phyloP scores from a whole-genome alignment of 2,113 vertebrate genomes.

The Propithecus coquereli region DNA sequence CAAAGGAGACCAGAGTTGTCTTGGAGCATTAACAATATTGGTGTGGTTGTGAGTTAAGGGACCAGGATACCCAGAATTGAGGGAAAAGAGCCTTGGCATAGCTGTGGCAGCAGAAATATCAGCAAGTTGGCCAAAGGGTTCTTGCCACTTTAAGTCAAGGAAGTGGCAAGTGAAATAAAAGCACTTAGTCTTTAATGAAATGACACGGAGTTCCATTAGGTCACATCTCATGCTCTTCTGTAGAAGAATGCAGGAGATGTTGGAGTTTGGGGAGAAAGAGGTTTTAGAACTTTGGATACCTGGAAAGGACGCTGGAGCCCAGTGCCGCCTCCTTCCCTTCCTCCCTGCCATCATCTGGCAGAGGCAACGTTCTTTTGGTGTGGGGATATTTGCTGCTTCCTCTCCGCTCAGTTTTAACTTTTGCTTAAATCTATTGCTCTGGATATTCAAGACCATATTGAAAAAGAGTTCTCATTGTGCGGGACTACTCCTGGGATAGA shows the following conservation, averaged over 20 bases:
- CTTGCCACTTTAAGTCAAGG: background rate
- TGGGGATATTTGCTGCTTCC: background rate
- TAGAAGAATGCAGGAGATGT: background rate
- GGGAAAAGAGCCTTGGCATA: background rate
- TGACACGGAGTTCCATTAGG: background rate
- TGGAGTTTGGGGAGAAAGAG: background rate
- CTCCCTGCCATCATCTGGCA: fast-evolving
- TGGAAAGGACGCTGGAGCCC: background rate
- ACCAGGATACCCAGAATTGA: background rate
- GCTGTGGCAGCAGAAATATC: background rate
- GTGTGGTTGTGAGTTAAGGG: background rate
- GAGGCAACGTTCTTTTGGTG: background rate
- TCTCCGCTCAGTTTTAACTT: background rate
- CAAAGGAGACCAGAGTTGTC: background rate
- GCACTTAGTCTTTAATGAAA: background rate
- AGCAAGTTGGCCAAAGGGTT: background rate
- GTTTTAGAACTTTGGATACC: background rate
- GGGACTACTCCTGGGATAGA: background rate
- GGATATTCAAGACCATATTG: background rate
- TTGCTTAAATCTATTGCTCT: background rate
- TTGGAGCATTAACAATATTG: background rate
- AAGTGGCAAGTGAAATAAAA: background rate
- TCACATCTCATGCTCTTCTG: background rate
- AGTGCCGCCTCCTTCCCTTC: fast-evolving
- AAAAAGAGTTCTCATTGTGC: background rate